Evolutionary conservation across 2,888 invertebrate genomes (phyloP), one percentile per base, ranked within the genome.

Genomic region (Parelbella ahira): DNA sequence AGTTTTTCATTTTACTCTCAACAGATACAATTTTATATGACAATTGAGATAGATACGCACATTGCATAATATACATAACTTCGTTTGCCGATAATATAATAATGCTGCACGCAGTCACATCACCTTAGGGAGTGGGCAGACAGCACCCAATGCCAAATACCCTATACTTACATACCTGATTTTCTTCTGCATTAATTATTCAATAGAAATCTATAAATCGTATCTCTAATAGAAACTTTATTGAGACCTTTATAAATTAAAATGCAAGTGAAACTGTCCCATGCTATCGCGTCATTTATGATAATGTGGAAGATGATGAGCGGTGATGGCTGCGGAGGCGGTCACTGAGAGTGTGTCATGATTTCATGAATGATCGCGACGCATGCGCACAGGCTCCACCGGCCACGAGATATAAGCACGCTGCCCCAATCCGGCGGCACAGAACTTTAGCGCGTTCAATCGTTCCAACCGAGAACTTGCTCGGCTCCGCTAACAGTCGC

Each of bases 361-460:
- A 30, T 43, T 67, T 70, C 69, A 78, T 86, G 86, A 87, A 84
- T 79, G 84, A 79, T 80, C 62, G 60, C 50, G 51, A 62, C 52
- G 56, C 60, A 60, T 56, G 60, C 60, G 61, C 52, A 43, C 33
- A 37, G 24, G 18, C 54, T 51, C 58, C 59, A 57, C 59, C 54
- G 58, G 56, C 65, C 46, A 57, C 57, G 59, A 69, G 78, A 87
- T 87, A 86, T 83, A 87, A 86, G 79, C 78, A 57, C 72, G 79
- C 54, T 59, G 61, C 68, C 56, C 66, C 66, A 66, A 66, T 60
- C 72, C 58, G 62, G 57, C 60, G 68, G 63, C 83, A 67, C 86
- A 86, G 68, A 83, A 86, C 78, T 84, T 86, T 81, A 73, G 70
- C 82, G 83, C 80, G 79, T 67, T 70, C 73, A 72, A 76, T 69